phyloP scores from a whole-genome alignment of 2,113 vertebrate genomes.

The Trogon melanurus region DNA sequence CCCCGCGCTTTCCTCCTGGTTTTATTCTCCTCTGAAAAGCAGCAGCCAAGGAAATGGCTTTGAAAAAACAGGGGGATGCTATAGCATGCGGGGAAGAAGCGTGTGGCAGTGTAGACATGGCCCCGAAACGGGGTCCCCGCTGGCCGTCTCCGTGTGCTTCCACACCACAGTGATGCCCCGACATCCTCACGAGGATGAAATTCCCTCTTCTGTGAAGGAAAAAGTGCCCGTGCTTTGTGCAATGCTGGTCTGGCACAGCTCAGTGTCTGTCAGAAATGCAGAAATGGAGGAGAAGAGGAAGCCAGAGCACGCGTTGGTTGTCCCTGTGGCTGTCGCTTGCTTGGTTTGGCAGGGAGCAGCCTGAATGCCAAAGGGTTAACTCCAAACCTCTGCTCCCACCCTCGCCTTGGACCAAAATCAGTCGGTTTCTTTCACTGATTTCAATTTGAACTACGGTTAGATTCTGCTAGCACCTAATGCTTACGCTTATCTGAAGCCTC shows the following conservation, averaged over 20 bases:
- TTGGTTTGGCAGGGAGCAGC: background rate
- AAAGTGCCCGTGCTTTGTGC: accelerated
- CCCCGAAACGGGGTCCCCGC: background rate
- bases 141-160: background rate
- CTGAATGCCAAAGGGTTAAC: background rate
- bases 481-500: background rate
- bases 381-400: background rate
- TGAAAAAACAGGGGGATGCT: background rate
- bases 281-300: background rate
- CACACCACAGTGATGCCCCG: background rate
- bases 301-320: accelerated
- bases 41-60: background rate
- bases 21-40: background rate
- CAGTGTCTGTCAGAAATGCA: accelerated
- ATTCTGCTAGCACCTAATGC: background rate
- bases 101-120: accelerated
- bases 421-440: background rate
- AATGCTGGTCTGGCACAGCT: accelerated
- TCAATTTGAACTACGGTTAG: background rate
- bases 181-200: accelerated
- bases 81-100: accelerated
- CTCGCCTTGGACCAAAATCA: background rate
- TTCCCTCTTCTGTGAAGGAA: background rate
- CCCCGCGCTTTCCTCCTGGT: background rate
- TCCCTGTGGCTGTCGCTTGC: accelerated